Base-by-base conservation (phyloP, 1,140 invertebrate genomes). In the Delia radicum region DNA sequence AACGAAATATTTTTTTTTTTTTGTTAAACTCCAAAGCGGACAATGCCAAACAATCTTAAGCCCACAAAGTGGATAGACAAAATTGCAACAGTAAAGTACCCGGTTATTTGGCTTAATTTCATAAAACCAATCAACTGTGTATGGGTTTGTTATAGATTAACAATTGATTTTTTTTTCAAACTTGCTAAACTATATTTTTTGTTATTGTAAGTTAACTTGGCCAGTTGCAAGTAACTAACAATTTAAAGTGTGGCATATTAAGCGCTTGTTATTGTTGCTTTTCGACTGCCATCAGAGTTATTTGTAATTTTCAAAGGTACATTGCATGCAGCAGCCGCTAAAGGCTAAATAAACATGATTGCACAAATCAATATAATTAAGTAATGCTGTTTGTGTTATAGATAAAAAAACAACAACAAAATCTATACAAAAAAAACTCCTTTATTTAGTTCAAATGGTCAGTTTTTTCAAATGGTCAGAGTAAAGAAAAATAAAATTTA, bases 301-400 rank as follows among this genome's bases (percentile, higher is more conserved):
- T 42, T 42, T 42, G 6, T 42, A 42, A 42, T 42, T 42, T 42
- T 1, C 0, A 42, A 42, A 42, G 37, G 37, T 42, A 42, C 37
- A 2, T 65, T 65, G 62, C 62, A 65, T 65, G 62, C 62, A 29
- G 62, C 62, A 65, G 62, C 62, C 21, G 62, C 62, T 65, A 27
- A 65, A 29, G 62, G 62, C 62, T 65, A 65, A n/a, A n/a, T n/a
- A n/a, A 65, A 65, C 27, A 29, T 65, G 62, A 29, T 65, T 65
- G 62, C 62, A 65, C 62, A 65, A 65, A 65, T 65, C 62, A 65
- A 65, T 65, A 65, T 65, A 65, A 65, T 65, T 65, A 65, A 65
- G 62, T 65, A 65, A 65, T 65, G 26, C n/a, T 65, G 62, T 29
- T 65, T 65, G 27, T 65, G 62, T 65, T 65, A 31, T 55, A 42